Evolutionary conservation across 2,113 vertebrate genomes (phyloP), one percentile per base, ranked within the genome.

Genomic region (Romanogobio albipinnatus): DNA sequence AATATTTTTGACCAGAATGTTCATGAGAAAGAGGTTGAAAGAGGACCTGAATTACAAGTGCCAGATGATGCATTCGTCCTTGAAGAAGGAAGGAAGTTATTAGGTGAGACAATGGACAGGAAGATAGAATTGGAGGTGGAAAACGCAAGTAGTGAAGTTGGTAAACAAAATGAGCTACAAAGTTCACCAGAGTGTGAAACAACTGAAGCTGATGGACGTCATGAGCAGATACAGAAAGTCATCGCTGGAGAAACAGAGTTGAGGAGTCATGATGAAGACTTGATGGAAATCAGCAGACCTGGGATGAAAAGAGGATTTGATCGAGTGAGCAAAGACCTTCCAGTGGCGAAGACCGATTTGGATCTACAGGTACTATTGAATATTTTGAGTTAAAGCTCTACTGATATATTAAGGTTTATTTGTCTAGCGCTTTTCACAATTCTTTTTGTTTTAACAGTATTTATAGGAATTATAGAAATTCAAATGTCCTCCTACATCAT

Each of bases 291-390:
- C 24, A 58, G 22, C 64, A 81, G 62, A 70, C 5, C 47, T 9
- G 80, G 0, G 39, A 29, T 78, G 33, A 85, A 88, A 66, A 89
- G 86, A 81, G 39, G 24, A 29, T 59, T 81, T 11, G 80, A 86
- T 66, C 49, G 71, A 45, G 56, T 82, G 13, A 47, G 19, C 49
- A 66, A 22, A 66, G 70, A 53, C 4, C 10, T 3, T 45, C 29
- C 82, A 68, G 22, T 58, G 22, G 17, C 26, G 14, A 68, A 70
- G 76, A 36, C 15, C 33, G 29, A 51, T 66, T 49, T 82, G 6
- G 3, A 11, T 2, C 36, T 39, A 39, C 51, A 79, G 78, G 85
- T 88, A 70, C 85, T 73, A 13, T 76, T 1, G 5, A 26, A 51
- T n/a, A 45, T 17, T 51, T 71, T 71, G 3, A 62, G 11, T 59